phyloP scores from a whole-genome alignment of 2,888 invertebrate genomes.

The Allacma fusca region DNA sequence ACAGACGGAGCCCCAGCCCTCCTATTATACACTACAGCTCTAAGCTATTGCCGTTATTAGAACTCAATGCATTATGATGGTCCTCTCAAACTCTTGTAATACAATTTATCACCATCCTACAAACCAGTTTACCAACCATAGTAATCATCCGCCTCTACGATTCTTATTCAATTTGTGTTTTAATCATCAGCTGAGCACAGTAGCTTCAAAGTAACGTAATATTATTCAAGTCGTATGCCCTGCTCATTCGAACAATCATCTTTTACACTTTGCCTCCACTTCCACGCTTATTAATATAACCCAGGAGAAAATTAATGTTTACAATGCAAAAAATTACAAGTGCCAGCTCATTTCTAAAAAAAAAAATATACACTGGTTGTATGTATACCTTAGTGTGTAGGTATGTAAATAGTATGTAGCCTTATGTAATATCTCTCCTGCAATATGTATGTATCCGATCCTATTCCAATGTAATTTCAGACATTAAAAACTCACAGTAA shows the following conservation, averaged over 20 bases:
- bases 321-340: too few relatives aligned
- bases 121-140: conserved; percentile 38
- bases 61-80: neutral
- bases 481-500: too few relatives aligned
- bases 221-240: conserved; percentile 11
- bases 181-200: conserved; percentile 32
- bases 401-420: too few relatives aligned
- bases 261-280: neutral
- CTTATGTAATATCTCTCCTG: too few relatives aligned
- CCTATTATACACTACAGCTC: neutral
- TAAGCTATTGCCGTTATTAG: conserved; percentile 3
- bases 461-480: too few relatives aligned
- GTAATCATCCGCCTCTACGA: conserved; percentile 37
- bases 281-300: neutral
- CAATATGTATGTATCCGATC: too few relatives aligned
- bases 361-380: too few relatives aligned
- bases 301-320: neutral
- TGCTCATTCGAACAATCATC: neutral
- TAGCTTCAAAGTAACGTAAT: conserved; percentile 3
- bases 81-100: conserved; percentile 10
- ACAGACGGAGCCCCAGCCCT: neutral
- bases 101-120: conserved; percentile 34
- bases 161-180: conserved; percentile 40
- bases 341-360: too few relatives aligned
- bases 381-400: too few relatives aligned